These are phyloP conservation scores for Balaenoptera acutorostrata DNA, from an alignment of 2,113 vertebrate genomes.

Conservation along the genomic window DNA sequence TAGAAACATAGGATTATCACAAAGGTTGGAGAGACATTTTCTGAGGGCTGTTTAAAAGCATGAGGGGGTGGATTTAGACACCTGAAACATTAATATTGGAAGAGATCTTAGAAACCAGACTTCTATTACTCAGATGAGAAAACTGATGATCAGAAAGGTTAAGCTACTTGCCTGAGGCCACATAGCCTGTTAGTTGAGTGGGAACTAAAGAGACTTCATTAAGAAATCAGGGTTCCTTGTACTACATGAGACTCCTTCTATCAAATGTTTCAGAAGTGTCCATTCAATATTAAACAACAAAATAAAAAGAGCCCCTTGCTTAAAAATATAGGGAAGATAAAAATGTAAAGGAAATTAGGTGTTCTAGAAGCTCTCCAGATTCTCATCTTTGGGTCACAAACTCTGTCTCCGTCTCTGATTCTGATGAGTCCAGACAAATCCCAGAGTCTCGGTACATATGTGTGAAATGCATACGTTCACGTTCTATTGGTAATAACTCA, in stretches of 20 bases:
- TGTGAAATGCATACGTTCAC: slow-evolving; percentile 54
- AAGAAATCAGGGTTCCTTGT: background rate
- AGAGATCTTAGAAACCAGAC: background rate
- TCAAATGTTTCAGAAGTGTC: background rate
- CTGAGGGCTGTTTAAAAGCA: background rate
- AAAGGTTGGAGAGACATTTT: background rate
- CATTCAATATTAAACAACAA: background rate
- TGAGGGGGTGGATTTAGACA: background rate
- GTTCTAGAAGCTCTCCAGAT: background rate
- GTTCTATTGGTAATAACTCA: slow-evolving; percentile 51
- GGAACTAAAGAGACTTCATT: background rate
- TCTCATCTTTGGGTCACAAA: slow-evolving; percentile 33
- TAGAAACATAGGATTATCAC: background rate
- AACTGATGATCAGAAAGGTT: background rate
- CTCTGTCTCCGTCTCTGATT: slow-evolving; percentile 38
- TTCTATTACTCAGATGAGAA: background rate
- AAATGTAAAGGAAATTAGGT: background rate
- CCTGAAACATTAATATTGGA: background rate
- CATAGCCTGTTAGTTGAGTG: background rate
- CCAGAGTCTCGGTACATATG: slow-evolving; percentile 20
- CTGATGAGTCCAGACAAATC: slow-evolving; percentile 41
- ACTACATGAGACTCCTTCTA: background rate
- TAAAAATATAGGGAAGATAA: background rate
- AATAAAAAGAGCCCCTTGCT: background rate
- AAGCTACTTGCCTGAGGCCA: background rate